Conservation (phyloP, 2,888 invertebrate genomes). For the Griposia aprilina region DNA sequence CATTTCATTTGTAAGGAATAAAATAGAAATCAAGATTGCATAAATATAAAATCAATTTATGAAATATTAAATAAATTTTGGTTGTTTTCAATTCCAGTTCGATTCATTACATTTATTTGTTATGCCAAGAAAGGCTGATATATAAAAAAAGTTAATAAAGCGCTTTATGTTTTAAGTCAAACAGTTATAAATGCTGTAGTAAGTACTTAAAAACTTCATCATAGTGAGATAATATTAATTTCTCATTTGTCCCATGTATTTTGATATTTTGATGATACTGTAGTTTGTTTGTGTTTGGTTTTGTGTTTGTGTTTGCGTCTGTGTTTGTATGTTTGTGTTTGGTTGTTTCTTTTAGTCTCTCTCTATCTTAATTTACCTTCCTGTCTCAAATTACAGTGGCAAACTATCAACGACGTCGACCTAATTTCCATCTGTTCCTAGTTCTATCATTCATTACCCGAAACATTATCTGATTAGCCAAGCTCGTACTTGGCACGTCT, state of each 20-base stretch:
- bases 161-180: too few relatives aligned
- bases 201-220: conserved; percentile 24
- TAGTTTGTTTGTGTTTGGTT: too few relatives aligned
- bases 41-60: neutral
- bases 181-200: conserved; percentile 34
- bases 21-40: neutral
- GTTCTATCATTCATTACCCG: too few relatives aligned
- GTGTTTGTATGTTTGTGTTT: too few relatives aligned
- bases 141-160: neutral
- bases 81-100: conserved; percentile 12
- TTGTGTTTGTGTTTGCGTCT: too few relatives aligned
- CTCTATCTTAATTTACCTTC: neutral
- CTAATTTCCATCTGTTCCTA: neutral
- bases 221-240: neutral
- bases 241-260: neutral
- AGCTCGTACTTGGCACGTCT: neutral
- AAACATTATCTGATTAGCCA: neutral
- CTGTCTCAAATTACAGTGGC: neutral
- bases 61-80: neutral
- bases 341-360: neutral
- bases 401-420: neutral
- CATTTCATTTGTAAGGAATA: neutral
- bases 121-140: conserved; percentile 46
- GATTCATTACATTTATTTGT: conserved; percentile 20
- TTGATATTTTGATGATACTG: too few relatives aligned